Evolutionary conservation across 2,113 vertebrate genomes (phyloP), one percentile per base, ranked within the genome.

Genomic region (Paradoxurus hermaphroditus): DNA sequence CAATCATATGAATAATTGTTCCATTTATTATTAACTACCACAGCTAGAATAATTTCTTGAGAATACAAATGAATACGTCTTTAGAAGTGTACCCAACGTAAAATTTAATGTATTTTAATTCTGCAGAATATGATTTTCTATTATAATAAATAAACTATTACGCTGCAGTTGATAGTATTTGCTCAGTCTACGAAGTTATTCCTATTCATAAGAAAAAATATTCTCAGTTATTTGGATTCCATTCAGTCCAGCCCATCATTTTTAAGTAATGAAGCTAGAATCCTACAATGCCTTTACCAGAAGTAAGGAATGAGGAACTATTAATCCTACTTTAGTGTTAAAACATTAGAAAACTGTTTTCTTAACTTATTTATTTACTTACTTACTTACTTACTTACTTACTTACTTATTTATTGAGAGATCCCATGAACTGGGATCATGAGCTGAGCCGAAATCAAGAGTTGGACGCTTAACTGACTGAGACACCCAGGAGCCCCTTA

Each of bases 161-260:
- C 97, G 25, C 5, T 73, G 51, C 2, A 73, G 53, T 90, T 92
- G 78, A 5, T 9, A 82, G 65, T 79, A 73, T 85, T 95, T 92
- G 5, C 67, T 86, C 86, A 86, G n/a, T 79, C 25, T 96, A 4
- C 1, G 18, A 94, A 87, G 31, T n/a, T 90, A 86, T 21, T 96
- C 94, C 92, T 97, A 39, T 91, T 85, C 44, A 90, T 93, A 86
- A 67, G 13, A 34, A 86, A 95, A 96, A 79, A 79, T 67, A 65
- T 21, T 85, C 34, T 96, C 62, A 79, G 27, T 79, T 89, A 39
- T n/a, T 21, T 94, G 29, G 12, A 56, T 49, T 72, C 7, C 2
- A 65, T 83, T 53, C 67, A 75, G 27, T 73, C 8, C 53, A 87
- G 29, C 1, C 15, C 4, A n/a, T 34, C 25, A 91, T 56, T 91